These are phyloP conservation scores for Crenuchus spilurus DNA, from an alignment of 2,797 vertebrate genomes.

Conservation along the genomic window DNA sequence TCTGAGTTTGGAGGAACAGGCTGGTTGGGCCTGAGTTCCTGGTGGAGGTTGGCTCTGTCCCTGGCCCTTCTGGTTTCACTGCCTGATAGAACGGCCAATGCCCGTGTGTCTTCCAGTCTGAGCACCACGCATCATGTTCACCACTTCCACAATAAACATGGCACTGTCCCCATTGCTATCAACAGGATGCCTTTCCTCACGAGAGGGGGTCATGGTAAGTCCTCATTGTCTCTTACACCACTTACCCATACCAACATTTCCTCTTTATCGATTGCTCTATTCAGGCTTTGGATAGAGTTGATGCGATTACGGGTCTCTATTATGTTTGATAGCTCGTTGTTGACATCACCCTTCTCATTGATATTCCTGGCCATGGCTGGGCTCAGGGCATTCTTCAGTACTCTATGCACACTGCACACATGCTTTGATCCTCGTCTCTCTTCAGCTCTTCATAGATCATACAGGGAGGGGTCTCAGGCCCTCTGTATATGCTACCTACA, in stretches of 20 bases:
- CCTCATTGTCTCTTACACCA: background rate
- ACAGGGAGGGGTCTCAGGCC: conserved; percentile 43
- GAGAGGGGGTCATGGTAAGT: conserved; percentile 92
- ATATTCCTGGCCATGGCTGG: conserved; percentile 16
- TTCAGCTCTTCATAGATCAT: conserved; percentile 39
- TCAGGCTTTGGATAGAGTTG: background rate
- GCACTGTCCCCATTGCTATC: conserved; percentile 93
- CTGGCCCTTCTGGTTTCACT: conserved; percentile 77
- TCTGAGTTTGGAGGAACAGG: conserved; percentile 65
- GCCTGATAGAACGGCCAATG: conserved; percentile 82
- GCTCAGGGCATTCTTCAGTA: conserved; percentile 21
- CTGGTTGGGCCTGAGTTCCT: conserved; percentile 74
- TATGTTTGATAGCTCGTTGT: background rate
- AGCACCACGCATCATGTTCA: conserved; percentile 95
- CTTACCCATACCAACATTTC: background rate
- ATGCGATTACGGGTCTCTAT: conserved; percentile 20
- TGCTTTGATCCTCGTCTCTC: conserved; percentile 44
- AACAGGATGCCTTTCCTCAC: conserved; percentile 96
- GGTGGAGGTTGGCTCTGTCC: conserved; percentile 74
- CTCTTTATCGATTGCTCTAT: background rate
- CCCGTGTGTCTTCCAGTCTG: conserved; percentile 92
- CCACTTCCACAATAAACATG: conserved; percentile 96
- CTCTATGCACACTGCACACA: conserved; percentile 10
- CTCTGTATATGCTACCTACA: conserved; percentile 39
- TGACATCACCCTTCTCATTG: conserved; percentile 15